Conservation (phyloP, 2,888 invertebrate genomes). For the Hesperia comma region DNA sequence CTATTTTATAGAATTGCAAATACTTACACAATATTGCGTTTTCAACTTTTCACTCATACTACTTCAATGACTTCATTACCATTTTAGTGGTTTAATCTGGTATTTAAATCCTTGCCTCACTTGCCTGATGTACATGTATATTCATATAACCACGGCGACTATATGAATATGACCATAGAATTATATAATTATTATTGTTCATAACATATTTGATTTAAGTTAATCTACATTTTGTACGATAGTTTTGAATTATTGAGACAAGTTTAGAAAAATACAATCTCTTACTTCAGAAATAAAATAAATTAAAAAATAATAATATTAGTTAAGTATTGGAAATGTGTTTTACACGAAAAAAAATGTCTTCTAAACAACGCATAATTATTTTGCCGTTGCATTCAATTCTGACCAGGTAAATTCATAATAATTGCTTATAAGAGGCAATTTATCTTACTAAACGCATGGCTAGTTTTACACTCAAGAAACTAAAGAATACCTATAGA, state of each 20-base stretch:
- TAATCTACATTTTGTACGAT: not conserved
- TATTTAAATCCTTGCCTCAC: no score
- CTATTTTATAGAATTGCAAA: no score
- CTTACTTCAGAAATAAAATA: no score
- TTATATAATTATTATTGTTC: not conserved
- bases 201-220: not conserved
- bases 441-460: not conserved
- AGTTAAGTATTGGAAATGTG: not conserved
- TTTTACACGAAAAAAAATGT: conserved; percentile 4
- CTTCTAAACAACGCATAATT: not conserved
- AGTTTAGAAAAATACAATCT: no score
- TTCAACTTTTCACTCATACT: no score
- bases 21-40: no score
- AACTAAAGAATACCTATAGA: not conserved
- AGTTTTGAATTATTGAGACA: no score
- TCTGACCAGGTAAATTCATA: not conserved
- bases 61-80: no score
- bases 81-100: no score
- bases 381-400: not conserved
- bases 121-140: no score
- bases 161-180: no score
- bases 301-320: no score
- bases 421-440: not conserved
- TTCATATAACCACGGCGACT: not conserved
- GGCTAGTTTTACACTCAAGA: not conserved